Base-by-base conservation (phyloP, 2,797 vertebrate species). In the Gorsachius magnificus region DNA sequence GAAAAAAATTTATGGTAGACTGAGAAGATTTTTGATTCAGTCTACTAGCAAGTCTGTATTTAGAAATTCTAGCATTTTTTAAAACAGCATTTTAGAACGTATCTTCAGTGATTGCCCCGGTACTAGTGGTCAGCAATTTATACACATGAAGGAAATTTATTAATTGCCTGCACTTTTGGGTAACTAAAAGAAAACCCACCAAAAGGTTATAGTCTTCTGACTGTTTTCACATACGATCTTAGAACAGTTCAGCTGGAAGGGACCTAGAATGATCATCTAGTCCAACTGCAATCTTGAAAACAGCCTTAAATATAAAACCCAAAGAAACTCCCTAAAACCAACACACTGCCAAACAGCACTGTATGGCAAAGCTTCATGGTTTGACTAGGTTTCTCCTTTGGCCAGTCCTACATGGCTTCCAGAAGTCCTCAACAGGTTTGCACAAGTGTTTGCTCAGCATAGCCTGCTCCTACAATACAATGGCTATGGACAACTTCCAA, bases 81-180 rank as follows among this genome's bases (percentile, higher is more conserved):
- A 26, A 95, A 97, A 84, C n/a, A 2, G 15, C 28, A 92, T 90
- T 93, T 97, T 94, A 94, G 35, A 94, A 83, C 29, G 50, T 83
- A 88, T 43, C 68, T 88, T 79, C 38, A 51, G 21, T 79, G 43
- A 91, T 93, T 96, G 97, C 51, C 79, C 68, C 68, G 16, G 24
- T 78, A 87, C 51, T 61, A 94, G 16, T 16, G 7, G 33, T 75
- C 66, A 81, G 28, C 38, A 94, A 68, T 71, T 64, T 77, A 80
- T 38, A 93, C 41, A 51, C 38, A 50, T 35, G 21, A 83, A 94
- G 50, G 11, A 76, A 92, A 92, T 60, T 0, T 53, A 57, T 60
- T 66, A 54, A 31, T 38, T 51, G 26, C 11, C 15, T 83, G 20
- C 28, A 56, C 20, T 83, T 92, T 87, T 31, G 21, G 20, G 33